Conservation (phyloP, 53 echinoderm and acorn worm species). For the Holothuria scabra region DNA sequence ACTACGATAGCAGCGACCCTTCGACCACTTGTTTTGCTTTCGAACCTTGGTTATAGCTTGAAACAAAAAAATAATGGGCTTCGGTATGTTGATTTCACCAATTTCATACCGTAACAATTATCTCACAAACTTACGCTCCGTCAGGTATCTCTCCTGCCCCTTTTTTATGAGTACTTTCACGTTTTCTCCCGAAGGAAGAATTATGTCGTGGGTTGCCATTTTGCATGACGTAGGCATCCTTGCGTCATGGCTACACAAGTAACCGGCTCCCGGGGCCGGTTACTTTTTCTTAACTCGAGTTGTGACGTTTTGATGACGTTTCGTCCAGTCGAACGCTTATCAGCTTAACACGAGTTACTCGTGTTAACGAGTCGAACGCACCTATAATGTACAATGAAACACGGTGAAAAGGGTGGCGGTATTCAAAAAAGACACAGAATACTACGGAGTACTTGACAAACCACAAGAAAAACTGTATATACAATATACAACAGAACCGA, state of each 20-base stretch:
- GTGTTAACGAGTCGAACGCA: constrained; percentile 21
- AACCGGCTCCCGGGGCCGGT: constrained; percentile 19
- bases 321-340: constrained; percentile 8
- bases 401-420: too few relatives aligned
- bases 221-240: not conserved
- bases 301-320: constrained; percentile 37
- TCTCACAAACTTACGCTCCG: constrained; percentile 4
- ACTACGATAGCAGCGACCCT: too few relatives aligned
- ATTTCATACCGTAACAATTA: not conserved
- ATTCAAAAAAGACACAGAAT: too few relatives aligned
- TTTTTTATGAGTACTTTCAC: not conserved
- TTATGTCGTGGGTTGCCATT: not conserved
- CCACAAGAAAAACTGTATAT: too few relatives aligned
- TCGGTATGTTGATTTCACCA: too few relatives aligned
- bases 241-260: constrained; percentile 7
- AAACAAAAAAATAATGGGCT: too few relatives aligned
- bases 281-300: constrained; percentile 25
- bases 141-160: not conserved
- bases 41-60: too few relatives aligned
- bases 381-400: not conserved
- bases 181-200: not conserved
- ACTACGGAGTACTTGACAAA: too few relatives aligned
- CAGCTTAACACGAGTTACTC: constrained; percentile 20
- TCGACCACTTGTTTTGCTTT: too few relatives aligned
- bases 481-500: too few relatives aligned